A percentile compares a stretch with the other conserved stretches of the same genome.
These are phyloP conservation scores for Lasioglossum pauxillum DNA, from an alignment of 2,888 invertebrate genomes.

Conservation along the genomic window DNA sequence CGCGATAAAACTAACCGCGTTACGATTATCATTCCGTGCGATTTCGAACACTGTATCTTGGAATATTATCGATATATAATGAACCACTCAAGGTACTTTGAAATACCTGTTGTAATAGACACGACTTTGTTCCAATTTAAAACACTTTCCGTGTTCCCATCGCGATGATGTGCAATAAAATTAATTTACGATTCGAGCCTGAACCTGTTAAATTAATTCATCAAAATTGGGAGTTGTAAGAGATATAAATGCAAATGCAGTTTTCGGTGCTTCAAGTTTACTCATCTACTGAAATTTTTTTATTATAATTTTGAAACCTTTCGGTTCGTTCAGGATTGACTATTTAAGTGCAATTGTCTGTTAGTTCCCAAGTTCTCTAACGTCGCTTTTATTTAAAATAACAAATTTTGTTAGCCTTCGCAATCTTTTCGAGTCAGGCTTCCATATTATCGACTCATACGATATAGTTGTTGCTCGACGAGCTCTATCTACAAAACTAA, in stretches of 20 bases:
- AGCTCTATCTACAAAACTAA: not conserved
- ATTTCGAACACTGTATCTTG: not conserved
- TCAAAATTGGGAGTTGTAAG: not conserved
- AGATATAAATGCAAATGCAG: not conserved
- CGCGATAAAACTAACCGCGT: not conserved
- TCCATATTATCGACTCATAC: not conserved
- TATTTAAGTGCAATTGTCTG: not conserved
- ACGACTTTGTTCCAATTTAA: not conserved
- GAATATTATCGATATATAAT: not conserved
- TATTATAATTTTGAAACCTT: not conserved
- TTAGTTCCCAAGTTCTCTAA: not conserved
- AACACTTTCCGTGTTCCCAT: not conserved
- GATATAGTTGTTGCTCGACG: not conserved
- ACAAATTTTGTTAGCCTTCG: not conserved
- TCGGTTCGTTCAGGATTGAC: not conserved
- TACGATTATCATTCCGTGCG: not conserved
- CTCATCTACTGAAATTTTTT: not conserved
- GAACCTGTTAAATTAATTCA: not conserved
- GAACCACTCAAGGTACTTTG: not conserved
- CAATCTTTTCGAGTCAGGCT: not conserved
- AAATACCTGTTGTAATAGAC: not conserved
- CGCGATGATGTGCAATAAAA: not conserved
- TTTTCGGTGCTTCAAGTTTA: not conserved
- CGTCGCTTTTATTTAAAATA: not conserved
- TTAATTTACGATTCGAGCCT: not conserved